Conservation (phyloP, 2,888 invertebrate genomes). For the Lagria hirta region DNA sequence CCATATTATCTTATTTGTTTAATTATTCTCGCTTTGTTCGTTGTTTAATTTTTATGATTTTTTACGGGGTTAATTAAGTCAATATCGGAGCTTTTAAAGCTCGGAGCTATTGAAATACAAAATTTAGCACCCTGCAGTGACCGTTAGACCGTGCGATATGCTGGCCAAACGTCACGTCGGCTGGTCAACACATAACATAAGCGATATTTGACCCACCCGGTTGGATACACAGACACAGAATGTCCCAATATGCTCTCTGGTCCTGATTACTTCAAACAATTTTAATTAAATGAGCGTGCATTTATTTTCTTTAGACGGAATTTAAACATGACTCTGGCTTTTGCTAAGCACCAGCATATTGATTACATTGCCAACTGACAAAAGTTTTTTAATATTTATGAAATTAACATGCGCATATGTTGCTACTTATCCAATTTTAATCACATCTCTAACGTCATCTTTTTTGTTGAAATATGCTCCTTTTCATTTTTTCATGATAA, state of each 20-base stretch:
- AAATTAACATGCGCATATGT: too few species aligned
- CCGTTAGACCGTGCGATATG: constrained; percentile 8
- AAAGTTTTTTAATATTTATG: too few species aligned
- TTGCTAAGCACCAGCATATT: constrained; percentile 16
- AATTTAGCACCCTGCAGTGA: constrained; percentile 17
- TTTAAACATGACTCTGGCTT: constrained; percentile 33
- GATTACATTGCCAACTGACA: constrained; percentile 21
- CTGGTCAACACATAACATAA: constrained; percentile 4
- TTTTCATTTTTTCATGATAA: too few species aligned
- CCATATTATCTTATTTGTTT: too few species aligned
- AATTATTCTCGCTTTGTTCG: too few species aligned
- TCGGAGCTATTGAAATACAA: constrained; percentile 6
- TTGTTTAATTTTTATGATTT: too few species aligned
- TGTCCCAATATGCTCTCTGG: constrained; percentile 25
- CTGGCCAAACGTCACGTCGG: constrained; percentile 3
- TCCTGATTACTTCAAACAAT: constrained; percentile 32
- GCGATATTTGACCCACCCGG: constrained; percentile 7
- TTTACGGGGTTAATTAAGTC: constrained; percentile 9
- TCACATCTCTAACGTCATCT: too few species aligned
- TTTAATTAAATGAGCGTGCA: constrained; percentile 38
- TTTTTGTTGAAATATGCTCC: too few species aligned
- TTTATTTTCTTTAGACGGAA: constrained; percentile 19
- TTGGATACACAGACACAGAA: constrained; percentile 12
- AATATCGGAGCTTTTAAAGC: constrained; percentile 10
- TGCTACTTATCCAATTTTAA: too few species aligned